These are phyloP conservation scores for Austrolebias charrua DNA, from an alignment of 2,797 vertebrate genomes.

Conservation along the genomic window DNA sequence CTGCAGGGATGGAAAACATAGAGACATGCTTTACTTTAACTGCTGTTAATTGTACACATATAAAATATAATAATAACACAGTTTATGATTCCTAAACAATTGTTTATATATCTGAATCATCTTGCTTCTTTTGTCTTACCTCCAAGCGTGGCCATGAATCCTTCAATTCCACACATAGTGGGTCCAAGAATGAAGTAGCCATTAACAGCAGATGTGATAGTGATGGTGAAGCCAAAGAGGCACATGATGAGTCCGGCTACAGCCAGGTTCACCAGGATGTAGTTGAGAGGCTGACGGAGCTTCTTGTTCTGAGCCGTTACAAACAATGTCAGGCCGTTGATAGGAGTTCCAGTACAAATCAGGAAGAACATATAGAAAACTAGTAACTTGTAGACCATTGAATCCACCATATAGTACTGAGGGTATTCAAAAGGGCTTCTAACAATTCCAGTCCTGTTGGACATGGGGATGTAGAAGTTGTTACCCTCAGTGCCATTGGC, in stretches of 20 bases:
- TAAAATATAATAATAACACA: too few species aligned
- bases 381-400: slow-evolving; percentile 70
- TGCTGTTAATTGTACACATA: background rate
- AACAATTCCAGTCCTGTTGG: slow-evolving; percentile 83
- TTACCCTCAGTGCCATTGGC: slow-evolving; percentile 81
- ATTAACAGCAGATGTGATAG: slow-evolving; percentile 74
- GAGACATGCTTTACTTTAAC: background rate
- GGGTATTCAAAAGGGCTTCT: slow-evolving; percentile 80
- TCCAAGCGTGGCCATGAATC: slow-evolving; percentile 82
- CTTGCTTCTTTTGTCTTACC: slow-evolving; percentile 39
- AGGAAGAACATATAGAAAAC: slow-evolving; percentile 83
- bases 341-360: slow-evolving; percentile 79
- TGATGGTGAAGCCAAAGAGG: slow-evolving; percentile 81
- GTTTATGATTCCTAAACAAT: background rate
- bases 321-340: slow-evolving; percentile 81
- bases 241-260: slow-evolving; percentile 83
- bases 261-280: slow-evolving; percentile 83
- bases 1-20: slow-evolving; percentile 30
- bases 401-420: slow-evolving; percentile 80
- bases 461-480: slow-evolving; percentile 84
- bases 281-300: slow-evolving; percentile 83
- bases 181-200: slow-evolving; percentile 82
- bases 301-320: slow-evolving; percentile 83
- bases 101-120: background rate
- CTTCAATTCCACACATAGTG: slow-evolving; percentile 71